These are phyloP conservation scores for Physella acuta DNA, from an alignment of 1,140 invertebrate species.

Conservation along the genomic window DNA sequence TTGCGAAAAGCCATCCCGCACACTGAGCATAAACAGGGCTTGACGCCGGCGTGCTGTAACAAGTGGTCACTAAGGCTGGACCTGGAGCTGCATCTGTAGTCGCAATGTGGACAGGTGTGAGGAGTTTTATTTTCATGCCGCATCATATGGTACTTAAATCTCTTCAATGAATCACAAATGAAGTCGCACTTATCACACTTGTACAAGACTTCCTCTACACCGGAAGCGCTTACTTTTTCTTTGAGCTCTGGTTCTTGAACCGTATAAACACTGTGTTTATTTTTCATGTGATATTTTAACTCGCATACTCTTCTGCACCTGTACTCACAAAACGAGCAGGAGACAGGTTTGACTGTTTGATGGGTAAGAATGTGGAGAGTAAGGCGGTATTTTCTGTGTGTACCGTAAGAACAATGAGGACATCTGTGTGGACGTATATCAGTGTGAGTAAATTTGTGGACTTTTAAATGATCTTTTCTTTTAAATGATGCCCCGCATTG, in stretches of 20 bases:
- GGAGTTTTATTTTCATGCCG: conserved; percentile 16
- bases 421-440: conserved; percentile 1
- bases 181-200: conserved; percentile 9
- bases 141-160: conserved; percentile 17
- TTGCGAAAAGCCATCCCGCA: conserved; percentile 11
- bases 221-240: neutral
- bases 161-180: conserved; percentile 15
- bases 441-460: conserved; percentile 7
- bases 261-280: neutral
- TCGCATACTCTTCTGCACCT: neutral
- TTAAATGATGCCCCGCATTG: conserved; percentile 13
- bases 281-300: conserved; percentile 8
- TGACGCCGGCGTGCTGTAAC: conserved; percentile 9
- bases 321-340: conserved; percentile 2
- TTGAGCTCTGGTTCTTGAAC: neutral
- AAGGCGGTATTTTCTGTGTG: conserved; percentile 8
- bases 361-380: conserved; percentile 13
- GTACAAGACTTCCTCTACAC: neutral
- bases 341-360: conserved; percentile 9
- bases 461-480: conserved; percentile 11
- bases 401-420: neutral
- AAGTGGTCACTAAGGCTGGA: conserved; percentile 8
- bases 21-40: conserved; percentile 8
- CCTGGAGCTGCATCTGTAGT: conserved; percentile 19
- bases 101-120: conserved; percentile 12